Percentiles rank a stretch among this genome's conserved stretches.
Conservation (phyloP, 2,797 vertebrate species). For the Potorous gilbertii region DNA sequence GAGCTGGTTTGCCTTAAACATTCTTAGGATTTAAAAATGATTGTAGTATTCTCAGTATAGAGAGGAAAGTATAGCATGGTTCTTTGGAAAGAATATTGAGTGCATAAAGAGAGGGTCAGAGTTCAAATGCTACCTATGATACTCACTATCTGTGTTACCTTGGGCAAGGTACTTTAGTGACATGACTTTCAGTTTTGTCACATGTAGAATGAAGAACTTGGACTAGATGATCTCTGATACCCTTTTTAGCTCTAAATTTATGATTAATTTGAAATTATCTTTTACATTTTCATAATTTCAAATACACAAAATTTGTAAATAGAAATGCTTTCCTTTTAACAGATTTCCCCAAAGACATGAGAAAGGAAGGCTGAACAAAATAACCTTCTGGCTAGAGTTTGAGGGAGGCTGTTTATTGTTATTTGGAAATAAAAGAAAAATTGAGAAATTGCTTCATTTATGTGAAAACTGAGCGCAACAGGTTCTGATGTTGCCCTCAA, state of each 20-base stretch:
- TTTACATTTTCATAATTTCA: not conserved
- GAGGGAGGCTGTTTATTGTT: not conserved
- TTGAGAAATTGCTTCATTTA: conserved; percentile 9
- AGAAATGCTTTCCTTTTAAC: not conserved
- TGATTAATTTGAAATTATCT: not conserved
- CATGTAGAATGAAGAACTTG: not conserved
- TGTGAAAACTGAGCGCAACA: conserved; percentile 11
- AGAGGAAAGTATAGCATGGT: not conserved
- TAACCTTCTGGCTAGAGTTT: not conserved
- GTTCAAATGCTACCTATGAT: not conserved
- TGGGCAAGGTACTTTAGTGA: not conserved
- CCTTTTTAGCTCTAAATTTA: not conserved
- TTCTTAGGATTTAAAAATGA: not conserved
- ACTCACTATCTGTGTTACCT: not conserved
- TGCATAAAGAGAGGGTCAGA: not conserved
- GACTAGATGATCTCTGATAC: not conserved
- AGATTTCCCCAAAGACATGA: not conserved
- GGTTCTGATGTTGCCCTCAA: not conserved
- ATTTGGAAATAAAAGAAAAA: not conserved
- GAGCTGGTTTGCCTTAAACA: not conserved
- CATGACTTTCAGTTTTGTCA: not conserved
- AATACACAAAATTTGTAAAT: conserved; percentile 1
- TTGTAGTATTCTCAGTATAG: not conserved
- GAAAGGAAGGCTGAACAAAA: not conserved
- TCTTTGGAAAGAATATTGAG: not conserved